These are phyloP conservation scores for Axinella damicornis DNA, from an alignment of 37 sponge, comb jelly and placozoan species.

Conservation along the genomic window DNA sequence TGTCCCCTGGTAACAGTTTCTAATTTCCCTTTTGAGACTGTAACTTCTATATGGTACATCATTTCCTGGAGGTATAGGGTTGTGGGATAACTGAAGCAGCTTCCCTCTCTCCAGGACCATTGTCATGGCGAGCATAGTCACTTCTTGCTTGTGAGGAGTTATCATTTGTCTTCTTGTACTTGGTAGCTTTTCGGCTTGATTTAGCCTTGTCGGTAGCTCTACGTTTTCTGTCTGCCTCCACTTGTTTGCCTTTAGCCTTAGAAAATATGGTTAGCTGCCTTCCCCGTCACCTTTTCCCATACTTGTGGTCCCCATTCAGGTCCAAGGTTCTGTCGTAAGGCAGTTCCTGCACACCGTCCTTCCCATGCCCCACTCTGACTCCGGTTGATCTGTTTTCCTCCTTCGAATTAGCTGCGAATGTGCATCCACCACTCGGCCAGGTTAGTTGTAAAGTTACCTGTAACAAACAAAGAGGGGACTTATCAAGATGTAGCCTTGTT, in stretches of 20 bases:
- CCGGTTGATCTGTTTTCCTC: conserved; percentile 37
- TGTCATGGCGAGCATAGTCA: not conserved
- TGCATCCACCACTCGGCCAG: conserved; percentile 40
- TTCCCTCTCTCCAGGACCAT: not conserved
- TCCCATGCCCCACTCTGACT: conserved; percentile 37
- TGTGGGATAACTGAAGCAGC: not conserved
- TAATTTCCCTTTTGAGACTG: not conserved
- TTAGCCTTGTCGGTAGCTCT: conserved; percentile 31
- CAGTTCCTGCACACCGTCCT: conserved; percentile 26
- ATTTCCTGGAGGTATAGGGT: not conserved
- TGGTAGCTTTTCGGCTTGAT: conserved; percentile 2
- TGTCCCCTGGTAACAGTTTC: not conserved
- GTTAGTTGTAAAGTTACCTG: conserved; percentile 26
- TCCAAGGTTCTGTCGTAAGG: conserved; percentile 22
- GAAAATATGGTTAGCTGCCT: not conserved
- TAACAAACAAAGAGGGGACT: too few species aligned
- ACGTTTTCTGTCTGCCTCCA: conserved; percentile 22
- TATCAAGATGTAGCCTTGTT: too few species aligned
- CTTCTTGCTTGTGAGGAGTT: not conserved
- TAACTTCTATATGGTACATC: not conserved
- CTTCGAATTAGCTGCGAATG: conserved; percentile 32
- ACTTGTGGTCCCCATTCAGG: conserved; percentile 2
- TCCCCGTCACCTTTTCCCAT: not conserved
- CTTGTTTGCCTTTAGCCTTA: not conserved
- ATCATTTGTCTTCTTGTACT: conserved; percentile 11